Base-by-base conservation (phyloP, 2,888 invertebrate species). In the Gandaritis pyraliata region DNA sequence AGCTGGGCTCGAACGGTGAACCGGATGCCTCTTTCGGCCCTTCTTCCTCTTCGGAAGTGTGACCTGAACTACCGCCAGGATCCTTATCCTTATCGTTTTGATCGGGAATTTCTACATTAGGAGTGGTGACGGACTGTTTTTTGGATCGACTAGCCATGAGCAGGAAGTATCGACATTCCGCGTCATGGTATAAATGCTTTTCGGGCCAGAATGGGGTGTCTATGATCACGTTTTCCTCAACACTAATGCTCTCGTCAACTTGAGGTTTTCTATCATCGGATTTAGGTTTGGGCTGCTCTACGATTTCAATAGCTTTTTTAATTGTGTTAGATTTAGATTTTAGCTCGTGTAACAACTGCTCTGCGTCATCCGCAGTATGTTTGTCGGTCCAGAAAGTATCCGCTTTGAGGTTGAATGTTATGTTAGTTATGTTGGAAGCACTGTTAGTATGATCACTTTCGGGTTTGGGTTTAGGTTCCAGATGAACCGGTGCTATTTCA, bases 181-280 rank as follows among this genome's bases (percentile, higher is more conserved):
- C 95, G 72, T 95, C 94, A 72, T 95, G 93, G 75, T 95, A 95
- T 16, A 92, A 70, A 72, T 90, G 86, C 81, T 94, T 95, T 55
- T 94, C 92, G 3, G 89, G 78, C 95, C 95, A 95, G 75, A 94
- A 94, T 7, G 93, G 86, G 65, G 87, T 82, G 66, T 95, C 91
- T 36, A 77, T 83, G 55, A 73, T 73, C 48, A 91, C 77, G 63
- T 89, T 86, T 77, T 82, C 76, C 66, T 83, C 77, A 47, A 88
- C 66, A 55, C 75, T 80, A 59, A 72, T 70, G 62, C 65, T 65
- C 61, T 75, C 70, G 18, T 70, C 70, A 48, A 66, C 33, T 29
- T 67, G 64, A 55, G 63, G 62, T 66, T 74, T 65, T 47, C 58
- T 58, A 2, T 62, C 39, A 65, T 71, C 69, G 23, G 57, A 45